These are phyloP conservation scores for Mohoua ochrocephala DNA, from an alignment of 2,113 vertebrate genomes.

Conservation along the genomic window DNA sequence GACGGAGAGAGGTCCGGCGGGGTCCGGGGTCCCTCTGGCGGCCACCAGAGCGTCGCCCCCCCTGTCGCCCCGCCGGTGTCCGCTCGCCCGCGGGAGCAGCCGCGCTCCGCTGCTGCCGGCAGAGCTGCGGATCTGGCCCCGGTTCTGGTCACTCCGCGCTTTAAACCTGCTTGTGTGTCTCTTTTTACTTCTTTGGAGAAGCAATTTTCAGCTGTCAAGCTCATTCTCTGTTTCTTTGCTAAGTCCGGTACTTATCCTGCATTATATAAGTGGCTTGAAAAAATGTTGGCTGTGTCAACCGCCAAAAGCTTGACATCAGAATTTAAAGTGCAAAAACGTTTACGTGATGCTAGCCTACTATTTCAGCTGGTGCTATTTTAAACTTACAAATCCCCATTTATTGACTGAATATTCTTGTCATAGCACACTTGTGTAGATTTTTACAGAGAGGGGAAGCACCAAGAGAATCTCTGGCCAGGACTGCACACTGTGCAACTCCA, in stretches of 20 bases:
- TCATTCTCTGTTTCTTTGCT: neutral
- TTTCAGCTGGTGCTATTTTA: neutral
- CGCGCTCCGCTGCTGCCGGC: rapidly evolving
- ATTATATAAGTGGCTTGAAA: neutral
- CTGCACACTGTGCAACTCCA: neutral
- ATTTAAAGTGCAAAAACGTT: neutral
- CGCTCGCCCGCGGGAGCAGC: neutral
- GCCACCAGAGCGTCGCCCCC: neutral
- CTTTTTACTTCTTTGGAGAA: rapidly evolving
- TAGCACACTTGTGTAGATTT: neutral
- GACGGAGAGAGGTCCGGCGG: rapidly evolving
- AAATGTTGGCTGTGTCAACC: neutral
- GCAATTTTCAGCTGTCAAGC: neutral
- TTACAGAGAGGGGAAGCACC: neutral
- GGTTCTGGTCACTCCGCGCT: rapidly evolving
- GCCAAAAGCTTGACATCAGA: neutral
- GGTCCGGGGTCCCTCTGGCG: neutral
- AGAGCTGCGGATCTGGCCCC: rapidly evolving
- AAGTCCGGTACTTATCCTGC: neutral
- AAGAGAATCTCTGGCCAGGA: neutral
- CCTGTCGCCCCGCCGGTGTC: neutral
- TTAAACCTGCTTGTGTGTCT: rapidly evolving
- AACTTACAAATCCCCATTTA: neutral
- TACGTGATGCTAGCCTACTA: neutral
- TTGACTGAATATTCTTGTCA: neutral